Evolutionary conservation across 2,888 invertebrate species (phyloP).

Genomic region (Andrena minutula): DNA sequence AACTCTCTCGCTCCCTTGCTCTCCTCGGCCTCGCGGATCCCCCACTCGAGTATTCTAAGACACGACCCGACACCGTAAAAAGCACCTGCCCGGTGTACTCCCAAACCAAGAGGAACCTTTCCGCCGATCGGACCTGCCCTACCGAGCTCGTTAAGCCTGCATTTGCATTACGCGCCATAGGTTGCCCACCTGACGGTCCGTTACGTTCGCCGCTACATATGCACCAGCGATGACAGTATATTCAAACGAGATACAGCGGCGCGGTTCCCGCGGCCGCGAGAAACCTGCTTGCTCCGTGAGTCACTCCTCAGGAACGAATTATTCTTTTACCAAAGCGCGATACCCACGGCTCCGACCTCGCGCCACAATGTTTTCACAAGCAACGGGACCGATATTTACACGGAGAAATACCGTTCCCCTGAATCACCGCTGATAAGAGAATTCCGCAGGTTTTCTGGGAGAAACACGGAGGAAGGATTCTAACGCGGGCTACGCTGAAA

Average conservation of each 20-base stretch:
- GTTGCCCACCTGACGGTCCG: constrained; percentile 25
- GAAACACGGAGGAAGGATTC: background rate
- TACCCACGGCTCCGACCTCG: constrained; percentile 2
- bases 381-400: constrained; percentile 32
- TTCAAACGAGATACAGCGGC: constrained; percentile 9
- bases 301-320: constrained; percentile 37
- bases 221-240: constrained; percentile 16
- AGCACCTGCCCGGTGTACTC: constrained; percentile 33
- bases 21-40: constrained; percentile 33
- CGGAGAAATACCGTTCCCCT: constrained; percentile 29
- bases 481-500: too few relatives aligned
- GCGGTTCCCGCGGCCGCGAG: background rate
- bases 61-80: constrained; percentile 66
- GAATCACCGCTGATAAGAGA: constrained; percentile 38
- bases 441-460: background rate
- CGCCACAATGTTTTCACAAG: constrained; percentile 13
- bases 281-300: constrained; percentile 36
- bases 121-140: constrained; percentile 23
- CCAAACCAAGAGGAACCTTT: constrained; percentile 16
- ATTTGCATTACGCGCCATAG: constrained; percentile 12
- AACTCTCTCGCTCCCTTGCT: constrained; percentile 60
- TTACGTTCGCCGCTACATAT: constrained; percentile 26
- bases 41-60: constrained; percentile 59
- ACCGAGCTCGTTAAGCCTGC: constrained; percentile 1
- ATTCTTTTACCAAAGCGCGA: constrained; percentile 2